phyloP scores from a whole-genome alignment of 2,113 vertebrate genomes.

The Petroica traversi region DNA sequence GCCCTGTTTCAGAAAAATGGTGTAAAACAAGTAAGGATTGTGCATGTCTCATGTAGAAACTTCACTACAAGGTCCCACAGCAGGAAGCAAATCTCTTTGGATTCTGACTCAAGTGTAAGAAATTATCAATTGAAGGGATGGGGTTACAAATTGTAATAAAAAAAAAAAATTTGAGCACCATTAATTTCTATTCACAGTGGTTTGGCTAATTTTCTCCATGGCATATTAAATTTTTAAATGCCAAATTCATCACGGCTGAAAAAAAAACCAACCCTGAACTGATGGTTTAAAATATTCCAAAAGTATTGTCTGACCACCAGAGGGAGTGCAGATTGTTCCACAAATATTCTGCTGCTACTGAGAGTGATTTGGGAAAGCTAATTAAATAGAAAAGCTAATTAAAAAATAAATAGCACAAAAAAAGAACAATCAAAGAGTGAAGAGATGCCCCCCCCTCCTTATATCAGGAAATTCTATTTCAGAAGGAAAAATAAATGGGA shows the following conservation, averaged over 20 bases:
- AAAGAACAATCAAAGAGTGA: background rate
- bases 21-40: background rate
- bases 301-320: background rate
- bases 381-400: background rate
- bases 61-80: background rate
- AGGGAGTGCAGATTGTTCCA: slow-evolving; percentile 2
- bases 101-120: background rate
- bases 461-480: background rate
- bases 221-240: background rate
- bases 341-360: background rate
- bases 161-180: too few relatives aligned
- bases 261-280: background rate
- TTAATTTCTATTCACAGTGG: background rate
- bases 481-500: background rate
- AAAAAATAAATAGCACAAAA: background rate
- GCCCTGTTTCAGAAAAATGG: rapidly evolving
- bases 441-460: background rate
- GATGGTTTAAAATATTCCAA: background rate
- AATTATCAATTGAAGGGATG: background rate
- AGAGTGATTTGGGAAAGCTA: background rate
- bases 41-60: background rate
- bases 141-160: background rate
- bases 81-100: background rate
- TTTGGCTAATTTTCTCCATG: background rate
- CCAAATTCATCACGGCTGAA: background rate